A percentile compares a stretch with the other conserved stretches of the same genome.
Evolutionary conservation across 2,888 invertebrate species (phyloP).

Genomic region (Xestoiulus laeticollis): DNA sequence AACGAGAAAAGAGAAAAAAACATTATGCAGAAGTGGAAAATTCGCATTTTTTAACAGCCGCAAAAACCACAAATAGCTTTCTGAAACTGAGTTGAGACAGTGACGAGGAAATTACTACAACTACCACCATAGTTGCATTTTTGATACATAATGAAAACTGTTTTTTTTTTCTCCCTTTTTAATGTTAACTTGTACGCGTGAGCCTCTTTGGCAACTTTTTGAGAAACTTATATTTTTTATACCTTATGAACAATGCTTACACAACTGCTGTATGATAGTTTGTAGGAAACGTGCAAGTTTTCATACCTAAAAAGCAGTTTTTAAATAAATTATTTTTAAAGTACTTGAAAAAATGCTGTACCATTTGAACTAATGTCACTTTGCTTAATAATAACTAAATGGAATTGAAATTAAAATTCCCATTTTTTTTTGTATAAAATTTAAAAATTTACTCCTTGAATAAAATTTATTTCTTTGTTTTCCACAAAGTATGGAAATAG

Average conservation of each 20-base stretch:
- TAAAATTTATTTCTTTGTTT: too few relatives aligned
- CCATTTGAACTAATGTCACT: too few relatives aligned
- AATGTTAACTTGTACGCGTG: not conserved
- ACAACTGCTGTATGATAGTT: too few relatives aligned
- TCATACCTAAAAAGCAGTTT: not conserved
- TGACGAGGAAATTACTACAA: not conserved
- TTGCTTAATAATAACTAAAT: too few relatives aligned
- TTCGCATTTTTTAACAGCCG: not conserved
- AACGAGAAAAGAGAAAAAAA: not conserved
- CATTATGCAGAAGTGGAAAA: not conserved
- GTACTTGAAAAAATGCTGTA: too few relatives aligned
- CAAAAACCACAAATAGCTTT: constrained; percentile 3
- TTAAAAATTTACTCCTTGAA: too few relatives aligned
- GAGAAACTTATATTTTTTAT: too few relatives aligned
- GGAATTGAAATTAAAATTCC: too few relatives aligned
- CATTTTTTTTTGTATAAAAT: too few relatives aligned
- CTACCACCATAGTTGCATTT: not conserved
- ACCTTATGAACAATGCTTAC: too few relatives aligned
- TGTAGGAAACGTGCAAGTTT: not conserved
- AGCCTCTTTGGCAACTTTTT: not conserved
- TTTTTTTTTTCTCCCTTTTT: not conserved
- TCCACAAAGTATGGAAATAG: too few relatives aligned
- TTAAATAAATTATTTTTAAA: too few relatives aligned
- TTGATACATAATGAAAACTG: not conserved
- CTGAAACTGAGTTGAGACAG: constrained; percentile 1